Conservation (phyloP, 2,797 vertebrate genomes). For the Siniperca obscura region DNA sequence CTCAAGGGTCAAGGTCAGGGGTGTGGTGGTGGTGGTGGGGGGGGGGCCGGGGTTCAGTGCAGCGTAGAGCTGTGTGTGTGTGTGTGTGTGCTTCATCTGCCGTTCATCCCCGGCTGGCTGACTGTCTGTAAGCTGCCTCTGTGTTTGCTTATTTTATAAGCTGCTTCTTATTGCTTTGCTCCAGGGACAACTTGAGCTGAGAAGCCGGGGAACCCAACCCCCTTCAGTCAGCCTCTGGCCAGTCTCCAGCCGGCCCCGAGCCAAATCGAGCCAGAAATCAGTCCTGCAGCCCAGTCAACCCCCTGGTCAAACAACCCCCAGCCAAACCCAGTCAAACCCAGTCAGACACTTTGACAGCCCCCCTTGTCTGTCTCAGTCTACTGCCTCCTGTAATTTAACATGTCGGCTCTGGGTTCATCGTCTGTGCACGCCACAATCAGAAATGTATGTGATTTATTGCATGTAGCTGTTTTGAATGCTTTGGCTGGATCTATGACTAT, state of each 20-base stretch:
- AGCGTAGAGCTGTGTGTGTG: background rate
- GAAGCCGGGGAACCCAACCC: slow-evolving; percentile 59
- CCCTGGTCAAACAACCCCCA: slow-evolving; percentile 76
- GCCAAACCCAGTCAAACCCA: slow-evolving; percentile 67
- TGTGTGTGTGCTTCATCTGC: slow-evolving; percentile 54
- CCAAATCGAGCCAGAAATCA: slow-evolving; percentile 77
- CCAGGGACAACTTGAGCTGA: slow-evolving; percentile 66
- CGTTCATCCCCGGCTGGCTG: slow-evolving; percentile 64
- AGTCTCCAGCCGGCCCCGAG: slow-evolving; percentile 69
- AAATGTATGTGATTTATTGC: slow-evolving; percentile 45
- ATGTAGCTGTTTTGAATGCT: slow-evolving; percentile 20
- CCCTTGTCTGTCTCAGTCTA: slow-evolving; percentile 80
- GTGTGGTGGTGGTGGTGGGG: slow-evolving; percentile 20
- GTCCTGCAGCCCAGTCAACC: slow-evolving; percentile 71
- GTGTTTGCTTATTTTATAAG: slow-evolving; percentile 84
- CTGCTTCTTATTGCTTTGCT: slow-evolving; percentile 78
- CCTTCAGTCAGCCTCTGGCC: slow-evolving; percentile 65
- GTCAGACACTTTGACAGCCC: slow-evolving; percentile 79
- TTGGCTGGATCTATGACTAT: background rate
- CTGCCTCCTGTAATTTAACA: slow-evolving; percentile 82
- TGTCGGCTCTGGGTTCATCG: slow-evolving; percentile 71
- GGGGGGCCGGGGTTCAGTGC: slow-evolving; percentile 43
- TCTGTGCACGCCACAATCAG: slow-evolving; percentile 45
- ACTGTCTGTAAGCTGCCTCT: slow-evolving; percentile 66
- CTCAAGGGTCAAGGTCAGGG: slow-evolving; percentile 89